phyloP scores from a whole-genome alignment of 1,140 invertebrate species.

The Cotesia glomerata region DNA sequence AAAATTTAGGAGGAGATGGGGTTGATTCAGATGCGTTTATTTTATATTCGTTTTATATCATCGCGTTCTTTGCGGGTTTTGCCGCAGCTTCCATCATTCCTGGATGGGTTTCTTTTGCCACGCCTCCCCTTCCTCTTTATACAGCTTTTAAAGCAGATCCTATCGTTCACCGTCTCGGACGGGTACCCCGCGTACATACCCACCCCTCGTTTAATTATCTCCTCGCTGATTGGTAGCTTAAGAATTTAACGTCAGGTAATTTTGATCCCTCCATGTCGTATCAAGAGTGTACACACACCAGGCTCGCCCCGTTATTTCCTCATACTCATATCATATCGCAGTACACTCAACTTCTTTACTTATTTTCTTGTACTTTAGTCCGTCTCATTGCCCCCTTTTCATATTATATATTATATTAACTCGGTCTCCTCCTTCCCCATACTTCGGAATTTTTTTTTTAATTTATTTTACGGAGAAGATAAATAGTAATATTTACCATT shows the following conservation, averaged over 20 bases:
- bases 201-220: conserved; percentile 61
- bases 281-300: conserved; percentile 14
- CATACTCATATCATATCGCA: background rate
- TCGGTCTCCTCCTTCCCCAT: background rate
- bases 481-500: no score
- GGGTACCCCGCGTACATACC: conserved; percentile 35
- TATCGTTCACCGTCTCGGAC: conserved; percentile 45
- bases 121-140: conserved; percentile 47
- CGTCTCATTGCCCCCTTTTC: conserved; percentile 14
- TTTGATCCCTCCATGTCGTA: conserved; percentile 46
- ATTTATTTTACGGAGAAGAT: no score
- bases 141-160: conserved; percentile 45
- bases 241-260: conserved; percentile 59
- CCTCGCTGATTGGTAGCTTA: conserved; percentile 57
- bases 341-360: no score
- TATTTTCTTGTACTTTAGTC: background rate
- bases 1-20: background rate
- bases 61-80: conserved; percentile 41
- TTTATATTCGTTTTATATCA: conserved; percentile 36
- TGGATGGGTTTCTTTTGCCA: conserved; percentile 41
- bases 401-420: background rate
- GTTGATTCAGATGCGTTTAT: background rate
- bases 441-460: background rate
- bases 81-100: conserved; percentile 58
- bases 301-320: background rate